Evolutionary conservation across 2,113 vertebrate species (phyloP), one percentile per base, ranked within the genome.

Genomic region (Hippoglossus stenolepis): DNA sequence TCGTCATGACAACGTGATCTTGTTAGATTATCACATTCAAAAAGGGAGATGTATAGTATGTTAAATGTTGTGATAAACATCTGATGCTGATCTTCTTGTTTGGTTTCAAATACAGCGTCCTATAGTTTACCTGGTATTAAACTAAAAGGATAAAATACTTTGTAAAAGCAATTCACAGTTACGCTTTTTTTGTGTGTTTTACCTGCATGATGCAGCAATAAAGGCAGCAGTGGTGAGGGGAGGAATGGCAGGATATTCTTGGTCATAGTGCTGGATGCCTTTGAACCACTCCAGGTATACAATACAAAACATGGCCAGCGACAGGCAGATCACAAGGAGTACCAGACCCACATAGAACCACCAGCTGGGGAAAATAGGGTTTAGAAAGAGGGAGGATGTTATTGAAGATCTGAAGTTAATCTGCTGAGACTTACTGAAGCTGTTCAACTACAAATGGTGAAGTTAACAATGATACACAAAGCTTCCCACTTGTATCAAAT

Each of bases 201-300:
- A 98, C 98, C 98, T 98, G 91, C 96, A 82, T n/a, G 96, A 97
- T 35, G 97, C 95, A 26, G 95, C 94, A 35, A 99, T 95, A 74
- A 99, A 99, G 1, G 96, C 85, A 7, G 95, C 95, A 0, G 96
- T 98, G 24, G 97, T 96, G 56, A 97, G 1, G 23, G 97, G 96
- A 28, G 98, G 96, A 57, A 99, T 71, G 0, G 94, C 86, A n/a
- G 98, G 97, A 58, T 97, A 97, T 73, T 86, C 92, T 1, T 91
- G 86, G n/a, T 98, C 97, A 0, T 99, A 99, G 60, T 99, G 95
- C 73, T 83, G 75, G 58, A 99, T 95, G 54, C 97, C 96, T 80
- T 84, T 86, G 40, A 95, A 96, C 96, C 97, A 98, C 63, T 99
- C 98, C 68, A 99, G 95, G 75, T 98, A 99, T 2, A 98, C 69